phyloP scores from a whole-genome alignment of 2,113 vertebrate species.

The Spheniscus mendiculus region DNA sequence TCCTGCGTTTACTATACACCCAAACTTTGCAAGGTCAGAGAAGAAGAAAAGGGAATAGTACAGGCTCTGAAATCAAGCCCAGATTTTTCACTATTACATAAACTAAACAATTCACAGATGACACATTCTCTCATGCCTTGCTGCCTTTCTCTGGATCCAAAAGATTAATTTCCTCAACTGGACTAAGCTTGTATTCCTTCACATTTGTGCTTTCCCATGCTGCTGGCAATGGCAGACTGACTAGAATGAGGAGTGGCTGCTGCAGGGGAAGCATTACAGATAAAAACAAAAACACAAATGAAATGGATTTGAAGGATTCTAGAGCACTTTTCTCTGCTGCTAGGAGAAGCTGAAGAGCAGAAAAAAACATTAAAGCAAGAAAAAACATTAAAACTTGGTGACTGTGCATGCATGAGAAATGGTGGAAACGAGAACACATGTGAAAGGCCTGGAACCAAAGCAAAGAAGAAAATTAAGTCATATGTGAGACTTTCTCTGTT shows the following conservation, averaged over 20 bases:
- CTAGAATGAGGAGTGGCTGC: slow-evolving; percentile 62
- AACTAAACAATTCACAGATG: slow-evolving; percentile 54
- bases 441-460: background rate
- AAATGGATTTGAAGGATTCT: slow-evolving; percentile 34
- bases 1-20: background rate
- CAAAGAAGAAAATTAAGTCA: background rate
- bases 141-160: slow-evolving; percentile 48
- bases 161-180: slow-evolving; percentile 63
- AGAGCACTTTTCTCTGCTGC: background rate
- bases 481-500: background rate
- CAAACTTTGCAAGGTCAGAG: background rate
- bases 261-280: slow-evolving; percentile 58
- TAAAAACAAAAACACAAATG: slow-evolving; percentile 54
- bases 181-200: slow-evolving; percentile 64
- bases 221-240: slow-evolving; percentile 55
- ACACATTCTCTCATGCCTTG: slow-evolving; percentile 60
- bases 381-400: background rate
- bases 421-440: background rate
- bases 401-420: background rate
- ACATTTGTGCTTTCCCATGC: slow-evolving; percentile 55
- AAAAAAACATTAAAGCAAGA: background rate
- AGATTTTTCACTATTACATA: slow-evolving; percentile 60
- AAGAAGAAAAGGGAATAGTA: background rate
- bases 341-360: background rate
- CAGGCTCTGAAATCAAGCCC: slow-evolving; percentile 59